Evolutionary conservation across 2,888 invertebrate species (phyloP), one percentile per base, ranked within the genome.

Genomic region (Acanthosepion esculentum): DNA sequence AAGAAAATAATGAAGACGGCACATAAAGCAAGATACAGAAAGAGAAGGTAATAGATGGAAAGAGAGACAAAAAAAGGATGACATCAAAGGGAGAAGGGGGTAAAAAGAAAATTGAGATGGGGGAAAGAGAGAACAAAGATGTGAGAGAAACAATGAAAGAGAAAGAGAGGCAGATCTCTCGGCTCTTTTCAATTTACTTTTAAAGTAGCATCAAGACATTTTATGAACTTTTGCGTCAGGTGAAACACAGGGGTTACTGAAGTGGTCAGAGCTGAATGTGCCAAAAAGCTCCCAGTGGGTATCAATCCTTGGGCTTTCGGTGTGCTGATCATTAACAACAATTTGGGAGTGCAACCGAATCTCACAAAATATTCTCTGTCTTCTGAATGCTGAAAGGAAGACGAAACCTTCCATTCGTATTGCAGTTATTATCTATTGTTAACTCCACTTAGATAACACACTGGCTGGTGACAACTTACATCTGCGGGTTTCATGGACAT

Each of bases 221-320:
- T 78, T 33, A 78, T n/a, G 6, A n/a, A n/a, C 23, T 33, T n/a
- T 3, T 15, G n/a, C 33, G 15, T 33, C 78, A 78, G 78, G 78
- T 78, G 78, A 78, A 78, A n/a, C 78, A n/a, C 12, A 29, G n/a
- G 4, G n/a, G 78, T 78, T 33, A n/a, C 78, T 78, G 15, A 78
- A 78, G 78, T 78, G 78, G 78, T 78, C 78, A 78, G 12, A 15
- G 5, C n/a, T 33, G 78, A 33, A 78, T n/a, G 78, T 78, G 78
- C 78, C 78, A 78, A 78, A 78, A 78, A 78, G 78, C 78, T 78
- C 78, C 78, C 78, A 15, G 78, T 78, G 78, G 78, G 78, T 78
- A 8, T n/a, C 33, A 78, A n/a, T 33, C 78, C 78, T 78, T 15
- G 15, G 78, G 15, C n/a, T 15, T 78, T 33, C 78, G 4, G 8